Evolutionary conservation across 2,797 vertebrate genomes (phyloP), one percentile per base, ranked within the genome.

Genomic region (Lycodopsis pacificus): DNA sequence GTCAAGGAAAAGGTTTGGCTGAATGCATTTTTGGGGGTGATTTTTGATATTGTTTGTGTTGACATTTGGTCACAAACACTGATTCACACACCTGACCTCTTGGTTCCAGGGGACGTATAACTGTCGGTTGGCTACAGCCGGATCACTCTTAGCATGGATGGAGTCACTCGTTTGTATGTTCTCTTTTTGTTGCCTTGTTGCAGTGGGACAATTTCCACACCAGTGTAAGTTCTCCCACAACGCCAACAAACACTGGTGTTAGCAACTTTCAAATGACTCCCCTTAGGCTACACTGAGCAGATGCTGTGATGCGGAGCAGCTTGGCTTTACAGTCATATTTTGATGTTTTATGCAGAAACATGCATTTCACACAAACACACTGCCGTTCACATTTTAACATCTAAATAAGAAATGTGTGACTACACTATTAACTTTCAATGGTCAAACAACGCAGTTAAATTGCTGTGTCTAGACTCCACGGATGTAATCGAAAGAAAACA

Each of bases 211-310:
- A 1, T 64, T 80, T 83, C 54, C 42, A 67, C 71, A 54, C 56
- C 57, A 51, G 63, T 49, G 19, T 32, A 36, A 30, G 48, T 71
- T 73, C 77, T 73, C 71, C 71, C 80, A 78, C 44, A 64, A 17
- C 73, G 40, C 73, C 76, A 64, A 27, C 73, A 71, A 77, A 82
- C 49, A 68, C 78, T 73, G 81, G 77, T 73, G 87, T 82, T 84
- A 20, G 80, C 87, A 86, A 72, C 85, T 86, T 88, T 80, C 49
- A 80, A 73, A 85, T 66, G 77, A 80, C 86, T 88, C 88, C 82
- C 88, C 85, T 74, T 12, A 73, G 85, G 86, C 87, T 64, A 65
- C 65, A 15, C 54, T 25, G 80, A 83, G 49, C 88, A 89, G 79
- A 82, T 83, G 84, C 79, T 74, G 6, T 27, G 75, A 79, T 73